phyloP scores from a whole-genome alignment of 2,113 vertebrate species.

The Symphodus melops region DNA sequence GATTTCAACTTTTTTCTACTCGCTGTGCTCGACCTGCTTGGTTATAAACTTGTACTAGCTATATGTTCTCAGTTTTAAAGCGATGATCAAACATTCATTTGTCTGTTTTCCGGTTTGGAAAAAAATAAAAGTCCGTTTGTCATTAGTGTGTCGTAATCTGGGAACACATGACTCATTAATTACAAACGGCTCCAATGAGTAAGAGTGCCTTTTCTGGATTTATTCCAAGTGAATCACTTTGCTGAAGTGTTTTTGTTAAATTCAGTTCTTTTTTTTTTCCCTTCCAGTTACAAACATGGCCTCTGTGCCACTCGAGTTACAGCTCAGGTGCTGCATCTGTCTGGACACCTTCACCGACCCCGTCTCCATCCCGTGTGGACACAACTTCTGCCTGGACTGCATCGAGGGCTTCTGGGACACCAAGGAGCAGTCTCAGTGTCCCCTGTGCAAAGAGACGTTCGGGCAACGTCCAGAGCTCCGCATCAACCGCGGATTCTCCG shows the following conservation, averaged over 20 bases:
- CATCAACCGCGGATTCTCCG: slow-evolving; percentile 54
- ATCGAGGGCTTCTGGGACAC: slow-evolving; percentile 65
- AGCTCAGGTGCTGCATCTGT: slow-evolving; percentile 75
- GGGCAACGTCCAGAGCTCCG: slow-evolving; percentile 39
- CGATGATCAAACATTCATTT: too few relatives aligned
- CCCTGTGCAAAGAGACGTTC: slow-evolving; percentile 70
- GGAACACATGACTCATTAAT: too few relatives aligned
- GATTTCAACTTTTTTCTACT: too few relatives aligned
- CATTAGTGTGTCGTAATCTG: too few relatives aligned
- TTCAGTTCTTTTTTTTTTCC: background rate
- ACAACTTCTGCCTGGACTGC: slow-evolving; percentile 77
- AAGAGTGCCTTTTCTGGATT: too few relatives aligned
- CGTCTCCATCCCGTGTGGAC: slow-evolving; percentile 74
- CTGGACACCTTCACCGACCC: slow-evolving; percentile 65
- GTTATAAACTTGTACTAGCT: too few relatives aligned
- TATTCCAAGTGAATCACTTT: background rate
- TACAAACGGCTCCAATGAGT: too few relatives aligned
- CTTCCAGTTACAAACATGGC: slow-evolving; percentile 44
- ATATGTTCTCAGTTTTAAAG: too few relatives aligned
- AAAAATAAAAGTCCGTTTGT: too few relatives aligned
- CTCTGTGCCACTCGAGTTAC: slow-evolving; percentile 29
- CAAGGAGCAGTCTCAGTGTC: slow-evolving; percentile 31
- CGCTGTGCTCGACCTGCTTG: too few relatives aligned
- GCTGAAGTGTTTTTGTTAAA: background rate
- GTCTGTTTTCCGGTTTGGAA: too few relatives aligned